These are phyloP conservation scores for Fragum sueziense DNA, from an alignment of 2,888 invertebrate genomes.

Conservation along the genomic window DNA sequence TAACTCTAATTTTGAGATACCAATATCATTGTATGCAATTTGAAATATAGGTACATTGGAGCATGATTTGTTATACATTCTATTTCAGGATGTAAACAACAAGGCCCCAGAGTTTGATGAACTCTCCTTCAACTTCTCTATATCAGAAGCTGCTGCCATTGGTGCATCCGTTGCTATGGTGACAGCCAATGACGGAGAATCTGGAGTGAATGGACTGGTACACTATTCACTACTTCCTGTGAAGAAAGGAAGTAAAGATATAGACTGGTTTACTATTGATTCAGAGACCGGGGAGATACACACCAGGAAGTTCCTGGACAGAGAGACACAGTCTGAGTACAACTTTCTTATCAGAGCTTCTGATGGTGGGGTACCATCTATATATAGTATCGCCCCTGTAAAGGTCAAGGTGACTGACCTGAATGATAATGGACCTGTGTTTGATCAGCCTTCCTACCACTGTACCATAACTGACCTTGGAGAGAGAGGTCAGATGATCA, in stretches of 20 bases:
- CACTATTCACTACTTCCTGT: constrained; percentile 87
- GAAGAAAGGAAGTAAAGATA: constrained; percentile 79
- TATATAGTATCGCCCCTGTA: constrained; percentile 91
- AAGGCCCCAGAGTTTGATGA: constrained; percentile 78
- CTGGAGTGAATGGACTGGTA: constrained; percentile 84
- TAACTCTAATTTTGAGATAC: no score
- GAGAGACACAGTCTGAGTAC: constrained; percentile 85
- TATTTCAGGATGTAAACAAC: constrained; percentile 84
- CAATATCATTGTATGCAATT: no score
- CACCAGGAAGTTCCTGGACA: constrained; percentile 83
- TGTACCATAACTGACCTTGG: constrained; percentile 92
- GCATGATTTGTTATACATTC: no score
- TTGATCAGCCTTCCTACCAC: constrained; percentile 85
- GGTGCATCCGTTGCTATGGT: constrained; percentile 79
- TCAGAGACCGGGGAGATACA: constrained; percentile 89
- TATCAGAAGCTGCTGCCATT: constrained; percentile 81
- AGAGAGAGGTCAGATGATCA: constrained; percentile 92
- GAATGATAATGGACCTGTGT: constrained; percentile 92
- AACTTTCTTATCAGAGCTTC: constrained; percentile 91
- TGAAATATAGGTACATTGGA: no score
- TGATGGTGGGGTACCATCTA: constrained; percentile 92
- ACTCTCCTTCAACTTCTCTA: constrained; percentile 71
- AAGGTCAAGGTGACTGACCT: constrained; percentile 93
- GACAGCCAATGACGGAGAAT: constrained; percentile 78
- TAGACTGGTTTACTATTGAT: constrained; percentile 90